A percentile compares a stretch with the other conserved stretches of the same genome.
These are phyloP conservation scores for Monoplex corrugatus DNA, from an alignment of 2,888 invertebrate species.

Conservation along the genomic window DNA sequence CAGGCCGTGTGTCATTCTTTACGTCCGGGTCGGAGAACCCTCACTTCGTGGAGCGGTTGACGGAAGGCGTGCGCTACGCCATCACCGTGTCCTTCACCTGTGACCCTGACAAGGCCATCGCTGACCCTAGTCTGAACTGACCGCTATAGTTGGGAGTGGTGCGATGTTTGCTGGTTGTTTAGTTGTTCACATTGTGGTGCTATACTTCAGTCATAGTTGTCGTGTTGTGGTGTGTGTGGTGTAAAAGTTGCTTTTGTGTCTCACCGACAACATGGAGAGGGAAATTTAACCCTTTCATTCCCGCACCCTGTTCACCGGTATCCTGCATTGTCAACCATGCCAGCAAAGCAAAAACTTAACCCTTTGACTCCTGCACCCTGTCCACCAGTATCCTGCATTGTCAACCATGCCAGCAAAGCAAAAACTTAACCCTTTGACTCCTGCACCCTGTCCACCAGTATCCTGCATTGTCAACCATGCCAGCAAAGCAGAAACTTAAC, in stretches of 20 bases:
- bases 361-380: too few relatives aligned
- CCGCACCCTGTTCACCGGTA: too few relatives aligned
- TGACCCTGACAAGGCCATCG: slow-evolving; percentile 87
- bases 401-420: too few relatives aligned
- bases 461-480: too few relatives aligned
- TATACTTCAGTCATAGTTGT: neutral
- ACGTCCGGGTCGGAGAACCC: slow-evolving; percentile 93
- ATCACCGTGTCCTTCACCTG: slow-evolving; percentile 94
- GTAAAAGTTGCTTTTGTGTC: neutral
- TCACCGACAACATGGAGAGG: too few relatives aligned
- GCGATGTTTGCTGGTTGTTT: neutral
- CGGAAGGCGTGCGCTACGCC: slow-evolving; percentile 89
- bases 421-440: too few relatives aligned
- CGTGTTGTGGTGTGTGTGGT: neutral
- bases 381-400: too few relatives aligned
- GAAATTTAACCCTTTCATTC: too few relatives aligned
- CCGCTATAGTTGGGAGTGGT: neutral
- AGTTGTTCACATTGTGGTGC: neutral
- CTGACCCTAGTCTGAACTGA: slow-evolving; percentile 64
- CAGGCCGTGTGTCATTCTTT: slow-evolving; percentile 90
- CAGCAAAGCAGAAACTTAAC: too few relatives aligned
- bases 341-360: too few relatives aligned
- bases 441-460: too few relatives aligned
- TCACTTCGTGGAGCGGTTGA: slow-evolving; percentile 91
- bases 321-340: too few relatives aligned